Percentiles rank a stretch among this genome's conserved stretches.
phyloP scores from a whole-genome alignment of 1,140 invertebrate species.

The Pseudomyrmex pallidus region DNA sequence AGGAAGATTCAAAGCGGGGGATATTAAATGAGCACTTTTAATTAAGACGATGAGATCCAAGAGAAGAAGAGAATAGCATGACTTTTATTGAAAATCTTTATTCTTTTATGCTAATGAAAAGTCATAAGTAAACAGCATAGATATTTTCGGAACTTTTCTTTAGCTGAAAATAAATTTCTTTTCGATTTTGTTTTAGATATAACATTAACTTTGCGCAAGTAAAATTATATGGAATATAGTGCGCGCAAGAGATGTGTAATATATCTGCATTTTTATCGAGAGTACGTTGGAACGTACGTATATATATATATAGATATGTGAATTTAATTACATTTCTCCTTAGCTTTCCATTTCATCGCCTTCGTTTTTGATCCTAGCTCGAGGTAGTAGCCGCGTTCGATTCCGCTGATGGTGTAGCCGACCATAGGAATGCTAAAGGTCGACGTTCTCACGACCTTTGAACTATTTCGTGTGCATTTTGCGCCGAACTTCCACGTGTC shows the following conservation, averaged over 20 bases:
- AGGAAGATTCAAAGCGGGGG: conserved; percentile 23
- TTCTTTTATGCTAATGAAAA: conserved; percentile 30
- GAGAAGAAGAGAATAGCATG: conserved; percentile 2
- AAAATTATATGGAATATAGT: not conserved
- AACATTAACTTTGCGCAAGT: conserved; percentile 13
- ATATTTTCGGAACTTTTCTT: conserved; percentile 3
- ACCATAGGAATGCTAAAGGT: conserved; percentile 70
- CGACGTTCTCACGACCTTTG: conserved; percentile 73
- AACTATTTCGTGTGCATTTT: conserved; percentile 70
- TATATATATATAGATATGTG: conserved; percentile 53
- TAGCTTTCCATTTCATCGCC: conserved; percentile 62
- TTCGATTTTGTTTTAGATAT: not conserved
- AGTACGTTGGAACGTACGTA: not conserved
- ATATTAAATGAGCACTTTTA: conserved; percentile 47
- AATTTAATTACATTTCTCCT: conserved; percentile 72
- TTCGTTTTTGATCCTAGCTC: conserved; percentile 65
- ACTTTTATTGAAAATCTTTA: conserved; percentile 48
- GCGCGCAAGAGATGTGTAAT: not conserved
- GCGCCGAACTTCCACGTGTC: conserved; percentile 56
- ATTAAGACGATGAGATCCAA: conserved; percentile 36
- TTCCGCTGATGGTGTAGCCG: conserved; percentile 66
- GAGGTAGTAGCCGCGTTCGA: conserved; percentile 66
- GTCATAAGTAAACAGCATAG: conserved; percentile 8
- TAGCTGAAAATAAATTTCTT: conserved; percentile 4
- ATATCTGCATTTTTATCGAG: conserved; percentile 22